These are phyloP conservation scores for Scaptodrosophila lebanonensis DNA, from an alignment of 1,140 invertebrate genomes.

Conservation along the genomic window DNA sequence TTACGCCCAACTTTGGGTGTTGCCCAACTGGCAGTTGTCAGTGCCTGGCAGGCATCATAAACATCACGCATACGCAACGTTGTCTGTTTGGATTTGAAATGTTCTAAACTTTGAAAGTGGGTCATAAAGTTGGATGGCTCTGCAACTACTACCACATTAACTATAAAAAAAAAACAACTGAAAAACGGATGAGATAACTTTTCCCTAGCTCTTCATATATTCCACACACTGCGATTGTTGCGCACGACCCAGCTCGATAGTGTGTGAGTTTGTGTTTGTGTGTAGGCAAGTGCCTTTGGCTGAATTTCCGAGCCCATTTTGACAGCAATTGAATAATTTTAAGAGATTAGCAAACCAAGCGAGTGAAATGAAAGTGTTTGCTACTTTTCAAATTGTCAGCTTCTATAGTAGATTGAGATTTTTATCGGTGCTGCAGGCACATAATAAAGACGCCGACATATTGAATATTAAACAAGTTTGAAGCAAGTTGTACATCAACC, in stretches of 20 bases:
- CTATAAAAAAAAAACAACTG: conserved; percentile 11
- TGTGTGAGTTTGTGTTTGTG: conserved; percentile 3
- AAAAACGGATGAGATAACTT: conserved; percentile 20
- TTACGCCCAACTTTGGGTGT: too few relatives aligned
- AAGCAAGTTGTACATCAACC: too few relatives aligned
- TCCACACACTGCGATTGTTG: conserved; percentile 12
- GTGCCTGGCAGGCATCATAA: conserved; percentile 11
- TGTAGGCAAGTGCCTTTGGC: conserved; percentile 1
- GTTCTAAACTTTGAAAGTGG: conserved; percentile 39
- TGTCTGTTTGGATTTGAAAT: conserved; percentile 47
- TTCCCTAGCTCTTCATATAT: conserved; percentile 17
- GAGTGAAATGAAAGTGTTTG: conserved; percentile 34
- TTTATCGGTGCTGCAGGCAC: too few relatives aligned
- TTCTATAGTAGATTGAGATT: too few relatives aligned
- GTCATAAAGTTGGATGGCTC: conserved; percentile 34
- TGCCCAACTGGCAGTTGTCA: too few relatives aligned
- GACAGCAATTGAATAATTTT: conserved; percentile 35
- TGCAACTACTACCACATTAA: neutral
- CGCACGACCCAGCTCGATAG: neutral
- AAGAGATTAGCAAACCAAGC: conserved; percentile 35
- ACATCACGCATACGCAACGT: conserved; percentile 63
- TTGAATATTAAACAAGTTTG: too few relatives aligned
- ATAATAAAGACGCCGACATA: too few relatives aligned
- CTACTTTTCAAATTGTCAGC: too few relatives aligned
- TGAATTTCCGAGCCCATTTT: conserved; percentile 1